Evolutionary conservation across 2,888 invertebrate genomes (phyloP), one percentile per base, ranked within the genome.

Genomic region (Plebejus argus): DNA sequence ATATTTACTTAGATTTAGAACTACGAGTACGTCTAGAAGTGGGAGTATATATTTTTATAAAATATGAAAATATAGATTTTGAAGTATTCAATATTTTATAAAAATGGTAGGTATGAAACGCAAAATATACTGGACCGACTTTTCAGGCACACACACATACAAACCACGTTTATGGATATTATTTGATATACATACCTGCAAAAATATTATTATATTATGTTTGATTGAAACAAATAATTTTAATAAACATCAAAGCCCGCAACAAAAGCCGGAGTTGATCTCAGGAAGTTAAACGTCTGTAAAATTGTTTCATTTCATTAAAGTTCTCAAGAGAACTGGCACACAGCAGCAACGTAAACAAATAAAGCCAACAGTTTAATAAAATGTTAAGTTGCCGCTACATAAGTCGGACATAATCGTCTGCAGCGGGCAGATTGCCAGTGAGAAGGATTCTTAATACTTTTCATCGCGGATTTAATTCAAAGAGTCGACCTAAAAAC

Each of bases 341-440:
- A 28, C 20, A 33, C 53, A 33, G 49, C 53, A 28, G 20, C 70
- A 53, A 70, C 10, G 8, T 39, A 70, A 77, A 77, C 56, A 72
- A 79, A 76, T 71, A 79, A 80, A 78, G 76, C 76, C 77, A 79
- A 77, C 76, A 79, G 78, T 78, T 79, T 78, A 82, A 82, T 80
- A 78, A 82, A 83, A 84, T 83, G 85, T 84, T 82, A 83, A 86
- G 84, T 81, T 79, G 79, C 81, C 56, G 78, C 78, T 80, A 82
- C 83, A 83, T 85, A 78, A 87, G 82, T 86, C 84, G 83, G 85
- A 82, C 82, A 85, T 89, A 86, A 90, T 87, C 87, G 86, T 86
- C 85, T 77, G 79, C 82, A 81, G 83, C 83, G 90, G 90, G 91
- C 89, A 45, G 78, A 28, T 74, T 77, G 88, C 91, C 90, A 89